phyloP scores from a whole-genome alignment of 2,113 vertebrate species.

The Gymnobelideus leadbeateri region DNA sequence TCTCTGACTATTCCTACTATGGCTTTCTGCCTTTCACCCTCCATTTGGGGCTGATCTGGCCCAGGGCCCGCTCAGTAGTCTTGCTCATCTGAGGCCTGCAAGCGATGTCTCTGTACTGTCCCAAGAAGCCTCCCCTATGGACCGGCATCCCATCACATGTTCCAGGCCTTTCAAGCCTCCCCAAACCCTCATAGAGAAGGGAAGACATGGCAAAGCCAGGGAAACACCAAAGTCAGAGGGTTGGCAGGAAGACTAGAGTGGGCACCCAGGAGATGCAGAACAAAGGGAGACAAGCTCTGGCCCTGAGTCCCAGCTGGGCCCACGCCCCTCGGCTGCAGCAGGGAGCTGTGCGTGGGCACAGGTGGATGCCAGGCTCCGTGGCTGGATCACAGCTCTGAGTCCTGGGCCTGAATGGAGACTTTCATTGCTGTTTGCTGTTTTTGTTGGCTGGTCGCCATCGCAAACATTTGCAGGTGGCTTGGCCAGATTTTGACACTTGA shows the following conservation, averaged over 20 bases:
- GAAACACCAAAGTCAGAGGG: background rate
- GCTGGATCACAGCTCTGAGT: slow-evolving; percentile 77
- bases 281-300: slow-evolving; percentile 51
- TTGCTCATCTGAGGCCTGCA: slow-evolving; percentile 61
- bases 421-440: slow-evolving; percentile 90
- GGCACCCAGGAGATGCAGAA: background rate
- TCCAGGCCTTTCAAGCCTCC: slow-evolving; percentile 54
- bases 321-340: slow-evolving; percentile 70
- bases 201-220: slow-evolving; percentile 16
- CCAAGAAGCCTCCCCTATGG: slow-evolving; percentile 63
- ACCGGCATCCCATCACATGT: slow-evolving; percentile 51
- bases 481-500: slow-evolving; percentile 90
- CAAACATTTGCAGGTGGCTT: slow-evolving; percentile 93
- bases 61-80: slow-evolving; percentile 62
- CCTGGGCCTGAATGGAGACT: slow-evolving; percentile 86
- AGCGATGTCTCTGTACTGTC: slow-evolving; percentile 28
- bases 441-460: slow-evolving; percentile 87
- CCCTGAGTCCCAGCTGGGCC: slow-evolving; percentile 73
- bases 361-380: slow-evolving; percentile 85
- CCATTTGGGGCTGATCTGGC: slow-evolving; percentile 67
- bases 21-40: slow-evolving; percentile 56
- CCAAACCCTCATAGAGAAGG: background rate
- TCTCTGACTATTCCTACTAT: slow-evolving; percentile 68
- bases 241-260: background rate
- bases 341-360: slow-evolving; percentile 81